Conservation (phyloP, 2,113 vertebrate genomes). For the Phyllostomus discolor region DNA sequence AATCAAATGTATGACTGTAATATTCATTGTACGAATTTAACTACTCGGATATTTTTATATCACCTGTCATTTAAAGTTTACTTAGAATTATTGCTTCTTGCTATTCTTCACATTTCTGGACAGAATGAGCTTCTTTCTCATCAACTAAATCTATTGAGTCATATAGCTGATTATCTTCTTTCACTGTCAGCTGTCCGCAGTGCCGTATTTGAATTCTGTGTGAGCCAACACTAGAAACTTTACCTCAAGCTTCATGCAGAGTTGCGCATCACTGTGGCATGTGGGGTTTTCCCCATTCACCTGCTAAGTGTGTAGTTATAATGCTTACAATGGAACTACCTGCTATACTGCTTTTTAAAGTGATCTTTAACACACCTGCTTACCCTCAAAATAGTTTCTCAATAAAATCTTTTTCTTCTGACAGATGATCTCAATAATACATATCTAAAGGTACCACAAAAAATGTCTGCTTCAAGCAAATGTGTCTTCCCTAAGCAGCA, state of each 20-base stretch:
- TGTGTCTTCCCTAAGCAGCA: neutral
- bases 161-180: neutral
- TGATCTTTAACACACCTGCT: neutral
- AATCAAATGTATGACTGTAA: neutral
- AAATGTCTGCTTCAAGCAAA: neutral
- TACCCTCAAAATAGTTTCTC: neutral
- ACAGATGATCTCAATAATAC: neutral
- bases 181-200: neutral
- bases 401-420: neutral
- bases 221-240: neutral
- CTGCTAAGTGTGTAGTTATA: neutral
- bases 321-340: neutral
- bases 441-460: neutral
- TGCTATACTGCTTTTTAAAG: neutral
- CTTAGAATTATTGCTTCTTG: neutral
- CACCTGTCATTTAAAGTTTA: neutral
- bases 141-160: neutral
- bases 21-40: neutral
- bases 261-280: neutral
- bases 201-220: neutral
- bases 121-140: too few species aligned
- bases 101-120: too few species aligned
- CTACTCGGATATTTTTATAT: neutral
- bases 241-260: neutral
- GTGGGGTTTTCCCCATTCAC: neutral